Evolutionary conservation across 2,888 invertebrate species (phyloP).

Genomic region (Coenonympha glycerion): DNA sequence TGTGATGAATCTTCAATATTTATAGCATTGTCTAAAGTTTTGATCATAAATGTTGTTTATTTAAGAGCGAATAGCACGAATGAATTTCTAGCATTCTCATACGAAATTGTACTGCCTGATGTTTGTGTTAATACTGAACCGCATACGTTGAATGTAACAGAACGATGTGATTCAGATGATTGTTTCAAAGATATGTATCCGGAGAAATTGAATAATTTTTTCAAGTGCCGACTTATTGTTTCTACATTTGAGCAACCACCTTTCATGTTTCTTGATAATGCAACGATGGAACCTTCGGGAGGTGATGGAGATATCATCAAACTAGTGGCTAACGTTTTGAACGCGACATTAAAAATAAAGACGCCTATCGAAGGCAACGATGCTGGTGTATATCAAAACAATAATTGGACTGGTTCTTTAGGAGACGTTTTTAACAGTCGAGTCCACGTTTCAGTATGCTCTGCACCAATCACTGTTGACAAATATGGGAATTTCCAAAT

Average conservation of each 20-base stretch:
- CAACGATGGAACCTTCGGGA: slow-evolving; percentile 37
- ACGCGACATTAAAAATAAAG: slow-evolving; percentile 43
- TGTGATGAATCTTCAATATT: slow-evolving; percentile 44
- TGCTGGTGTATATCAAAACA: slow-evolving; percentile 39
- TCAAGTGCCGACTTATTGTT: slow-evolving; percentile 40
- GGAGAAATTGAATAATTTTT: slow-evolving; percentile 41
- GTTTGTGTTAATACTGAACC: slow-evolving; percentile 42
- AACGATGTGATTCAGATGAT: slow-evolving; percentile 32
- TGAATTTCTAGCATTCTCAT: slow-evolving; percentile 35
- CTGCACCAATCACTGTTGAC: slow-evolving; percentile 40
- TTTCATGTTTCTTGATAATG: slow-evolving; percentile 45
- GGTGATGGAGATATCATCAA: slow-evolving; percentile 48
- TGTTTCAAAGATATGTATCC: slow-evolving; percentile 40
- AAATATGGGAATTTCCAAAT: slow-evolving; percentile 51
- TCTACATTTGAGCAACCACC: slow-evolving; percentile 53
- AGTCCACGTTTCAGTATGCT: slow-evolving; percentile 43
- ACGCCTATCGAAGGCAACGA: slow-evolving; percentile 35
- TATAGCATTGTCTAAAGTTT: slow-evolving; percentile 32
- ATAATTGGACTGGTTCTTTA: slow-evolving; percentile 54
- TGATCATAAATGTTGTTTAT: slow-evolving; percentile 42
- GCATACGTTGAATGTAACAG: slow-evolving; percentile 31
- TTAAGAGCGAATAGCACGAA: slow-evolving; percentile 32
- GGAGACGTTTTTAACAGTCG: slow-evolving; percentile 44
- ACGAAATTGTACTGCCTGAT: slow-evolving; percentile 34
- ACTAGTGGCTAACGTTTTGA: slow-evolving; percentile 39